Percentiles rank a stretch among this genome's conserved stretches.
These are phyloP conservation scores for Notiomystis cincta DNA, from an alignment of 2,113 vertebrate genomes.

Conservation along the genomic window DNA sequence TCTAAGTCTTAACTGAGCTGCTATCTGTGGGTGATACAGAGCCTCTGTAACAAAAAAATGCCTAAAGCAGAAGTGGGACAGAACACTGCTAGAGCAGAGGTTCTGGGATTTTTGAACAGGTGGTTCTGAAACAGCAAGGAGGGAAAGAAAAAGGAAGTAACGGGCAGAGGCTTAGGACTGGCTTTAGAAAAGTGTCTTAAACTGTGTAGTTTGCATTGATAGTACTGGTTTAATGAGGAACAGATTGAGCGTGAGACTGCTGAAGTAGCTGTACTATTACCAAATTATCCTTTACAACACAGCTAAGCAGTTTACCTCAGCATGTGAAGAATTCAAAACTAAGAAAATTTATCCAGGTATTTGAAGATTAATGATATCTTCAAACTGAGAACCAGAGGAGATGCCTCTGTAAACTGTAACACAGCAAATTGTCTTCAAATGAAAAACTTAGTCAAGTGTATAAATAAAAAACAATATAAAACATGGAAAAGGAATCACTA, in stretches of 20 bases:
- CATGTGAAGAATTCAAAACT: neutral
- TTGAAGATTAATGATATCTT: neutral
- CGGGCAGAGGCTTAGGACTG: neutral
- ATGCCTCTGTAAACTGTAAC: neutral
- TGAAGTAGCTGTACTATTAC: neutral
- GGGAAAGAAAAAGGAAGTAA: neutral
- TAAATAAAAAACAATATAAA: neutral
- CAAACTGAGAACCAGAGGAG: neutral
- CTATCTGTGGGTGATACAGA: neutral
- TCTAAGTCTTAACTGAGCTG: neutral
- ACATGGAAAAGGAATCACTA: neutral
- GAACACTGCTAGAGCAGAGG: neutral
- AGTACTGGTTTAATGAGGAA: neutral
- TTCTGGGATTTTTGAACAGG: neutral
- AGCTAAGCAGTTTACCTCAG: neutral
- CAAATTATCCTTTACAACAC: neutral
- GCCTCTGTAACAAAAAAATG: neutral
- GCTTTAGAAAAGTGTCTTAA: neutral
- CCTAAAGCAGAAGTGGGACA: neutral
- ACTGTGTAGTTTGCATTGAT: neutral
- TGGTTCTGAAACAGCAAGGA: neutral
- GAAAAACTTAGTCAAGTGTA: neutral
- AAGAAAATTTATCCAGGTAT: neutral
- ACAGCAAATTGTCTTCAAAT: neutral
- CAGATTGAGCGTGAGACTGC: neutral